These are phyloP conservation scores for Syrmaticus mikado DNA, from an alignment of 2,113 vertebrate genomes.

Conservation along the genomic window DNA sequence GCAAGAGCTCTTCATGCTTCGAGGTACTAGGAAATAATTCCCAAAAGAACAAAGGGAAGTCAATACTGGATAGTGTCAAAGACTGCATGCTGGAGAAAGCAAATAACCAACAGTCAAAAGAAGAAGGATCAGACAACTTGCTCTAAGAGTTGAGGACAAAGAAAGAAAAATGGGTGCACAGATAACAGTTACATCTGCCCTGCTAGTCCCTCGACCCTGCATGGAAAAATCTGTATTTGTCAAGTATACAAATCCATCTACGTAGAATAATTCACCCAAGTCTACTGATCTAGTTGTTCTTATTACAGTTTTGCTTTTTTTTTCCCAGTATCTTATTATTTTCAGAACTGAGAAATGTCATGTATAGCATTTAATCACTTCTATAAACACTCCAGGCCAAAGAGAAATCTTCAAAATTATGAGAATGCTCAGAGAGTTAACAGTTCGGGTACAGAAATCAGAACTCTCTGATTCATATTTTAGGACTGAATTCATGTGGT, in stretches of 20 bases:
- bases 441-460: not conserved
- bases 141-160: not conserved
- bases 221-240: not conserved
- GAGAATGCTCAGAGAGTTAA: not conserved
- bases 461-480: not conserved
- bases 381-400: not conserved
- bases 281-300: not conserved
- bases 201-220: not conserved
- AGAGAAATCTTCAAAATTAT: not conserved
- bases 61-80: not conserved
- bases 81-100: not conserved
- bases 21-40: not conserved
- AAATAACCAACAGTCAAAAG: not conserved
- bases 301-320: not conserved
- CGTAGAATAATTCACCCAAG: not conserved
- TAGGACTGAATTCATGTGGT: not conserved
- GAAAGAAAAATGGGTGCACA: not conserved
- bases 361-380: not conserved
- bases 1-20: not conserved
- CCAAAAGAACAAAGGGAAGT: not conserved
- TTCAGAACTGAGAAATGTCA: not conserved
- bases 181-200: not conserved
- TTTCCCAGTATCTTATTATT: not conserved
- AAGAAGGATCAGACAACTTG: not conserved
- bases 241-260: not conserved